A percentile compares a stretch with the other conserved stretches of the same genome.
These are phyloP conservation scores for Popillia japonica DNA, from an alignment of 1,140 invertebrate species.

Conservation along the genomic window DNA sequence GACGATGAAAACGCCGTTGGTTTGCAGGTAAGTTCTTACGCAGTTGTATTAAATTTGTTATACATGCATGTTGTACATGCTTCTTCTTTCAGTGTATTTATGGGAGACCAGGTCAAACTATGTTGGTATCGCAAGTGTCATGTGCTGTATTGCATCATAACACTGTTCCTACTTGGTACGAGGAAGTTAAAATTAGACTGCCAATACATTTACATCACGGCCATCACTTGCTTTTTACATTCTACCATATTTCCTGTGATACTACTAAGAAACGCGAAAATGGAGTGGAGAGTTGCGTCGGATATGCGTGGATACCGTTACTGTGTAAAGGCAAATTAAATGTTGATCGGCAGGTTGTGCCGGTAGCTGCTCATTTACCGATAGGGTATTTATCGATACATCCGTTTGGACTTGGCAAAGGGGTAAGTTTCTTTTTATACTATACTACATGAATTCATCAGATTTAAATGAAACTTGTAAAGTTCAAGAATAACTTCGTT, in stretches of 20 bases:
- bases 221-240: conserved; percentile 89
- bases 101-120: conserved; percentile 71
- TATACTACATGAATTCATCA: too few species aligned
- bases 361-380: conserved; percentile 86
- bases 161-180: conserved; percentile 82
- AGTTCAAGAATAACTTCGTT: too few species aligned
- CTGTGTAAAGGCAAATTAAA: conserved; percentile 82
- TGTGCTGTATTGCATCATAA: conserved; percentile 84
- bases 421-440: conserved; percentile 65
- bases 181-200: conserved; percentile 87
- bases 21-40: conserved; percentile 67
- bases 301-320: conserved; percentile 90
- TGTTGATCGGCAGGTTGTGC: conserved; percentile 79
- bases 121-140: conserved; percentile 70
- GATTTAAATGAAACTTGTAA: too few species aligned
- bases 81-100: conserved; percentile 73
- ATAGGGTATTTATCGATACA: conserved; percentile 88
- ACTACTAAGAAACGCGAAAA: conserved; percentile 82
- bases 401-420: conserved; percentile 87
- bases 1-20: conserved; percentile 76
- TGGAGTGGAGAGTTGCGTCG: conserved; percentile 84
- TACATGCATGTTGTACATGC: background rate
- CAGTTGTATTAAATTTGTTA: background rate
- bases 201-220: conserved; percentile 79
- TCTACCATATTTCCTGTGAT: conserved; percentile 89